Percentiles rank a stretch among this genome's conserved stretches.
These are phyloP conservation scores for Rhamphomyia laevipes DNA, from an alignment of 2,888 invertebrate genomes.

Conservation along the genomic window DNA sequence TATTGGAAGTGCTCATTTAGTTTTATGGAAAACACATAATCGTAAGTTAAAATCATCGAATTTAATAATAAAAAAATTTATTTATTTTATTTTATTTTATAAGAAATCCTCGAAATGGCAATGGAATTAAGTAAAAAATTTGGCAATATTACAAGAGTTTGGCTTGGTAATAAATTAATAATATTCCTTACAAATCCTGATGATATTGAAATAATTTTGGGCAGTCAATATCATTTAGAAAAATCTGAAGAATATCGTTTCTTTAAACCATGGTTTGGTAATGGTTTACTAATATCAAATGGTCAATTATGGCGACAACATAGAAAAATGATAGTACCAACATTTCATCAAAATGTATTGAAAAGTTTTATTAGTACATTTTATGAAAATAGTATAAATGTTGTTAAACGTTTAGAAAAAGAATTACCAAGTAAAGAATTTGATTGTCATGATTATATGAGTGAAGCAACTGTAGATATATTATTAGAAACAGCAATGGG, in stretches of 20 bases:
- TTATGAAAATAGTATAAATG: constrained; percentile 59
- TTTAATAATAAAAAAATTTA: neutral
- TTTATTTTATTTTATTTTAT: neutral
- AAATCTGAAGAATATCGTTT: constrained; percentile 62
- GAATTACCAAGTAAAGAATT: constrained; percentile 49
- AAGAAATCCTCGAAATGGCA: neutral
- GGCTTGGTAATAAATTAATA: constrained; percentile 57
- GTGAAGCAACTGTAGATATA: constrained; percentile 67
- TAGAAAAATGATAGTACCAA: constrained; percentile 72
- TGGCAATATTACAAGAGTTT: constrained; percentile 28
- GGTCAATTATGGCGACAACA: constrained; percentile 71
- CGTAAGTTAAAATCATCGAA: constrained; percentile 38
- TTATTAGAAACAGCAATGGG: constrained; percentile 76
- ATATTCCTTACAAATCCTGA: constrained; percentile 56
- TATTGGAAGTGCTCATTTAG: constrained; percentile 56
- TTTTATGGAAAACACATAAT: constrained; percentile 48
- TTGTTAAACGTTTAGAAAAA: constrained; percentile 51
- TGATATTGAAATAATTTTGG: constrained; percentile 61
- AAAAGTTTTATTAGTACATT: constrained; percentile 69
- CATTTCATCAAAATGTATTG: constrained; percentile 71
- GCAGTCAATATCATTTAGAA: constrained; percentile 62
- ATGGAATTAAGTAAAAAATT: neutral
- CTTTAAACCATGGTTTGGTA: constrained; percentile 70
- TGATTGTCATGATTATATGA: constrained; percentile 69
- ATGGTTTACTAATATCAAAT: constrained; percentile 64